These are phyloP conservation scores for Myotis brandtii DNA, from an alignment of 2,113 vertebrate species.

Conservation along the genomic window DNA sequence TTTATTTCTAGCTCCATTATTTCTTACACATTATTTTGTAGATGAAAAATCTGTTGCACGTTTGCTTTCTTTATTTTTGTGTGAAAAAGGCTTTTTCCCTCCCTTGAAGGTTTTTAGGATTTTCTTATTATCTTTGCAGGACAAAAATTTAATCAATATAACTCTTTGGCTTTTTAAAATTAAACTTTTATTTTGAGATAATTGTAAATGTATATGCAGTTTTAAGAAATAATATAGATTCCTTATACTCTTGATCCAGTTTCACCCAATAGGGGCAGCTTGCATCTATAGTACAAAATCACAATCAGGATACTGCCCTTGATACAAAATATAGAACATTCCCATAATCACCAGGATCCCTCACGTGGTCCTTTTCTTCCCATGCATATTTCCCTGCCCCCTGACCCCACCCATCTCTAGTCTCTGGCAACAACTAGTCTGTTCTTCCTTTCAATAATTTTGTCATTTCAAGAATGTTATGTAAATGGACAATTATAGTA, in stretches of 20 bases:
- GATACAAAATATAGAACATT: neutral
- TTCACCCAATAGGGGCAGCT: neutral
- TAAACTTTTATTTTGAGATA: neutral
- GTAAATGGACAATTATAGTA: neutral
- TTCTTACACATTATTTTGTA: neutral
- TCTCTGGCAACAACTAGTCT: neutral
- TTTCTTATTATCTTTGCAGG: neutral
- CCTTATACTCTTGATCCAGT: neutral
- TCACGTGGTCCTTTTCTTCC: neutral
- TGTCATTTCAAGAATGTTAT: neutral
- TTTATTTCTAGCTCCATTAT: neutral
- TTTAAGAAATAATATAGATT: neutral
- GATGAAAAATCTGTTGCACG: neutral
- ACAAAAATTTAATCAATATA: neutral
- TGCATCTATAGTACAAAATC: neutral
- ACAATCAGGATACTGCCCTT: neutral
- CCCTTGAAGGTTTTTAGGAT: neutral
- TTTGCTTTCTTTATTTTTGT: neutral
- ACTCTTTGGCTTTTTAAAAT: neutral
- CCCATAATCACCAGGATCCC: neutral
- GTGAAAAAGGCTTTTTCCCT: neutral
- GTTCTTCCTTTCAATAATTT: conserved; percentile 4
- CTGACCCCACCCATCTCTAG: neutral
- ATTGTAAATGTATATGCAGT: neutral
- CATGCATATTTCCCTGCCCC: neutral